Base-by-base conservation (phyloP, 2,797 vertebrate genomes). In the Danio choprae region DNA sequence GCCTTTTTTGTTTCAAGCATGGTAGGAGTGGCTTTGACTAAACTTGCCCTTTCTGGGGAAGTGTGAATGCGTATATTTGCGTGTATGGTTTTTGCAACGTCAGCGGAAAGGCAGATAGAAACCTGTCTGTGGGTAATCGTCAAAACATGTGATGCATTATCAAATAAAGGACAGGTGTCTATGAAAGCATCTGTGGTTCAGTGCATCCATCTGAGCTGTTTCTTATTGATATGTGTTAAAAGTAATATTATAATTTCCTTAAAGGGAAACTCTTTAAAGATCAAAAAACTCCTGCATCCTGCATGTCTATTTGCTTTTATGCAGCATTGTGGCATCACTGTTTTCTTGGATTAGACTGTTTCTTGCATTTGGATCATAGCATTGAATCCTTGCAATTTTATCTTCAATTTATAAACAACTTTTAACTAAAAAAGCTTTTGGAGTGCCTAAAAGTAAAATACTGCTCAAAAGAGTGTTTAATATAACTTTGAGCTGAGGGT, bases 11-110 rank as follows among this genome's bases (percentile, higher is more conserved):
- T 89, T 80, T 74, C 46, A 67, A 87, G 86, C 77, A 70, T 82
- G 63, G 65, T 65, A 63, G 84, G 87, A 90, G 83, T 70, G 81
- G 87, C 88, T 83, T 86, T 87, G 83, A 81, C 75, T 53, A 84
- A 85, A 69, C 69, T 43, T 81, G 83, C 38, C 73, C 75, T 83
- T n/a, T 83, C 75, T 72, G 38, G 48, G 41, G 22, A 50, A 60
- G n/a, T 59, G 63, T 75, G 22, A 48, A 62, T 73, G 40, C 69
- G 13, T 8, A 36, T 75, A 48, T 55, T 13, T 53, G 41, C 4
- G 11, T 71, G 22, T 4, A 7, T 8, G 13, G n/a, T 46, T 67
- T 67, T 36, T 84, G 46, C 68, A 68, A 22, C 5, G 4, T 80
- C 48, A 63, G 71, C 46, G 53, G 38, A 62, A 60, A 70, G 50